Evolutionary conservation across 1,140 invertebrate genomes (phyloP).

Genomic region (Helicoverpa zea): DNA sequence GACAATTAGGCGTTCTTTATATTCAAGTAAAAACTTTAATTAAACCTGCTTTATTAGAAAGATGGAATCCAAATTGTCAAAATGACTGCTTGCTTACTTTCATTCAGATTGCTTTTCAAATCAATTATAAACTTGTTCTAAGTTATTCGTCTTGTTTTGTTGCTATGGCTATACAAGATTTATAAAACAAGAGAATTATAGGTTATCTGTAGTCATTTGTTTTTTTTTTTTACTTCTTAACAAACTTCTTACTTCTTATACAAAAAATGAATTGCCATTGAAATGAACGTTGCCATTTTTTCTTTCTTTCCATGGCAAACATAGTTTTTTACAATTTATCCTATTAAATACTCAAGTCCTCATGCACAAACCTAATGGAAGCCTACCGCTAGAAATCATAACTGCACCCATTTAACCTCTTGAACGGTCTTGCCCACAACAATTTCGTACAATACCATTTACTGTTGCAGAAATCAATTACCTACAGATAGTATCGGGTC

Average conservation of each 20-base stretch:
- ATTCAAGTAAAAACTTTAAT: conserved; percentile 31
- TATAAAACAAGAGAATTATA: too few species aligned
- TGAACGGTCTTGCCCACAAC: background rate
- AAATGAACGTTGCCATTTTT: too few species aligned
- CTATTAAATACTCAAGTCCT: too few species aligned
- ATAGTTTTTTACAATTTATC: too few species aligned
- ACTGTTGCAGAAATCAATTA: background rate
- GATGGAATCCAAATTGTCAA: conserved; percentile 14
- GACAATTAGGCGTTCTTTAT: background rate
- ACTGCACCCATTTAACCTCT: background rate
- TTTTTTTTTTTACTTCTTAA: too few species aligned
- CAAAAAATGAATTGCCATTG: too few species aligned
- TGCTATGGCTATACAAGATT: background rate
- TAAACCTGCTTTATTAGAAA: conserved; percentile 15
- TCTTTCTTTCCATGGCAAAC: too few species aligned
- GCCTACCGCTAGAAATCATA: too few species aligned
- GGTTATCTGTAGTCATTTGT: too few species aligned
- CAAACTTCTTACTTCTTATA: too few species aligned
- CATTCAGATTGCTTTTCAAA: conserved; percentile 37
- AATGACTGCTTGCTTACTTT: conserved; percentile 15
- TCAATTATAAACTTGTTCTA: conserved; percentile 25
- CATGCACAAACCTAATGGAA: too few species aligned
- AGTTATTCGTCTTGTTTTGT: background rate
- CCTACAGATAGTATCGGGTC: background rate
- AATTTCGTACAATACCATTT: background rate